phyloP scores from a whole-genome alignment of 2,888 invertebrate genomes.

The Limenitis camilla region DNA sequence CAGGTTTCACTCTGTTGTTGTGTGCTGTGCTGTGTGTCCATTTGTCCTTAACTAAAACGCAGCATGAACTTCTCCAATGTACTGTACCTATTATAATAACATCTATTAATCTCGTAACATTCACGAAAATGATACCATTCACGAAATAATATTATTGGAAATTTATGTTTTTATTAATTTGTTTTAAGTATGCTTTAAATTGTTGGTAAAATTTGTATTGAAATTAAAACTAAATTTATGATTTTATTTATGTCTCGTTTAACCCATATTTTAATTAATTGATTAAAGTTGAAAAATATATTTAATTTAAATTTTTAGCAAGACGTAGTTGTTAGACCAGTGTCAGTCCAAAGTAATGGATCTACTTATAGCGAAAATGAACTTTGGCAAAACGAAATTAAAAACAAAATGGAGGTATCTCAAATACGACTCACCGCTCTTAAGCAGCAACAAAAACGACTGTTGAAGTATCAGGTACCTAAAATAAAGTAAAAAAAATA shows the following conservation, averaged over 20 bases:
- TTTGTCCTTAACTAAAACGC: constrained; percentile 16
- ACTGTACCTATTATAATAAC: neutral
- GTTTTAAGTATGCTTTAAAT: neutral
- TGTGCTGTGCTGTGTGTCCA: constrained; percentile 37
- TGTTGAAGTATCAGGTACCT: constrained; percentile 63
- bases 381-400: constrained; percentile 73
- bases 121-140: neutral
- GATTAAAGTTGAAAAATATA: neutral
- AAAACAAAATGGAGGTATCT: constrained; percentile 77
- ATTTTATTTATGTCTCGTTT: constrained; percentile 3
- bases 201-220: neutral
- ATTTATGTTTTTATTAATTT: neutral
- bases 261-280: neutral
- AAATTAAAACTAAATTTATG: neutral
- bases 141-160: neutral
- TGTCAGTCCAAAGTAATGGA: constrained; percentile 65
- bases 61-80: constrained; percentile 12
- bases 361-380: constrained; percentile 71
- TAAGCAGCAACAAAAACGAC: constrained; percentile 74
- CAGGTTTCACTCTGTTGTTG: constrained; percentile 60
- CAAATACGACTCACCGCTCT: constrained; percentile 73
- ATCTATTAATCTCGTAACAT: neutral
- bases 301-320: constrained; percentile 32
- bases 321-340: constrained; percentile 65
- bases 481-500: neutral